Percentiles rank a stretch among this genome's conserved stretches.
Conservation (phyloP, 2,113 vertebrate genomes). For the Serilophus lunatus region DNA sequence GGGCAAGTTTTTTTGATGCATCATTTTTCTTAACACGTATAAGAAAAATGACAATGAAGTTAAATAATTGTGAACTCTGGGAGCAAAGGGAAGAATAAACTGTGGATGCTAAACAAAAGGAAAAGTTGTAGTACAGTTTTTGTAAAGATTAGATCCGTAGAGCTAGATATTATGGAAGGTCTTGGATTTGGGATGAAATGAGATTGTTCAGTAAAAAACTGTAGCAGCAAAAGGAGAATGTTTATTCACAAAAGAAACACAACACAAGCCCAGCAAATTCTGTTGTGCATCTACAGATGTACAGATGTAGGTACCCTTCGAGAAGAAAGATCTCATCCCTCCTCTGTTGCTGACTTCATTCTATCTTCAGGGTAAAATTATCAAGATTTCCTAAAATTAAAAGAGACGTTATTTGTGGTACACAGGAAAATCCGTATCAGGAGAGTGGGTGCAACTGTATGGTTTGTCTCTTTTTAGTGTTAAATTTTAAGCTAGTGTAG, state of each 20-base stretch:
- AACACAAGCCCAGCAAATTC: background rate
- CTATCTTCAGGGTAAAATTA: background rate
- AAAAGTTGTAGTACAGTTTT: background rate
- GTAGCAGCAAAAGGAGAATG: background rate
- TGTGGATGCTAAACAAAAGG: background rate
- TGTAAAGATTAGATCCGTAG: background rate
- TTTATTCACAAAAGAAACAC: rapidly evolving
- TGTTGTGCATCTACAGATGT: background rate
- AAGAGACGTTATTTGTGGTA: background rate
- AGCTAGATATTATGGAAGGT: background rate
- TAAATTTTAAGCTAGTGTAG: background rate
- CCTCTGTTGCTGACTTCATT: background rate
- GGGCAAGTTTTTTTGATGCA: background rate
- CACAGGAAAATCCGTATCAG: background rate
- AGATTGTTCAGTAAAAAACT: background rate
- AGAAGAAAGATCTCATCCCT: background rate
- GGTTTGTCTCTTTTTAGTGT: background rate
- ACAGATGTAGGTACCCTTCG: rapidly evolving
- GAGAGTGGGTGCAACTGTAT: background rate
- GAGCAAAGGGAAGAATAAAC: background rate
- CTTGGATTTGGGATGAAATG: background rate
- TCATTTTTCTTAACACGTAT: background rate
- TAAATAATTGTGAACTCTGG: background rate
- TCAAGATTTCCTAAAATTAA: background rate
- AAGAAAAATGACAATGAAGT: background rate